Conservation (phyloP, 2,797 vertebrate species). For the Oreochromis mossambicus region DNA sequence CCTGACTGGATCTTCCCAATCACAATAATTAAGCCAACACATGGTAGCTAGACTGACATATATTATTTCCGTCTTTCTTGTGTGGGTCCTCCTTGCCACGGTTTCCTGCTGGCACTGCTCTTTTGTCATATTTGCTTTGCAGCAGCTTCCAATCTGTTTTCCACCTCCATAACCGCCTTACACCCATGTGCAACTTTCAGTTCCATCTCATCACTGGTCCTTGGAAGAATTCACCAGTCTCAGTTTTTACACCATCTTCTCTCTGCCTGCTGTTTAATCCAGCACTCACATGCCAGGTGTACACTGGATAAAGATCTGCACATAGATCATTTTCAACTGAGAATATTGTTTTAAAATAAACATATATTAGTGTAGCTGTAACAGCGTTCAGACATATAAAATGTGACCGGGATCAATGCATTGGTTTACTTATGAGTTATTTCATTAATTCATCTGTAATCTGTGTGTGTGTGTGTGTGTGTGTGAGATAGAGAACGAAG, state of each 20-base stretch:
- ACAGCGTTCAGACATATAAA: background rate
- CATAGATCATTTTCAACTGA: background rate
- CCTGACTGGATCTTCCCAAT: background rate
- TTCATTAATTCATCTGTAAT: constrained; percentile 6
- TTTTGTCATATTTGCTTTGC: background rate
- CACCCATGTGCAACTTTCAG: background rate
- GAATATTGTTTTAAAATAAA: background rate
- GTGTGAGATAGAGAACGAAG: background rate
- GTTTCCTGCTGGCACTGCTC: background rate
- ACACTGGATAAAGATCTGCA: background rate
- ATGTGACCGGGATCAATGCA: background rate
- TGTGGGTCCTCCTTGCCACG: background rate
- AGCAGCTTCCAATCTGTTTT: background rate
- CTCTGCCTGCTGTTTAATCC: background rate
- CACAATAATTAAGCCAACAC: background rate
- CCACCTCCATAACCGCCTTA: background rate
- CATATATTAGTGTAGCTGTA: background rate
- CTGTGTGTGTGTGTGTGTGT: background rate
- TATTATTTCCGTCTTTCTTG: background rate
- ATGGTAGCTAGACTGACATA: background rate
- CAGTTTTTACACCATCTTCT: background rate
- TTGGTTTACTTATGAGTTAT: background rate
- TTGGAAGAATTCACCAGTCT: background rate
- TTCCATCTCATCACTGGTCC: background rate
- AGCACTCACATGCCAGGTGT: background rate